These are phyloP conservation scores for Leucopsar rothschildi DNA, from an alignment of 2,113 vertebrate species.

Conservation along the genomic window DNA sequence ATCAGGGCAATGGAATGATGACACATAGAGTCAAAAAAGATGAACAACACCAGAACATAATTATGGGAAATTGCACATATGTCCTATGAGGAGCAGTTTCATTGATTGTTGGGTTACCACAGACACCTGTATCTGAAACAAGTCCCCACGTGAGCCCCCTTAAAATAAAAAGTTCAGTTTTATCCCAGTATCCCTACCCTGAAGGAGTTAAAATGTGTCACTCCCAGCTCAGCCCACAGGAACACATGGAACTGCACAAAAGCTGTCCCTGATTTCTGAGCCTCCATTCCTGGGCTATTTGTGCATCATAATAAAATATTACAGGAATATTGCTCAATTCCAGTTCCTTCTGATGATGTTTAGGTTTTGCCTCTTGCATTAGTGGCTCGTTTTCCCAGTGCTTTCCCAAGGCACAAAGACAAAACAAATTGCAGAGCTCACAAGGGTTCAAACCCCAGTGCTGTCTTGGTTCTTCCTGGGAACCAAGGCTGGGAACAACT, in stretches of 20 bases:
- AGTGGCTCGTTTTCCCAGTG: neutral
- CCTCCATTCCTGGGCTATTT: neutral
- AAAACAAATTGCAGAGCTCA: neutral
- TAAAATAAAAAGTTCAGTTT: neutral
- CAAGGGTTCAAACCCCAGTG: neutral
- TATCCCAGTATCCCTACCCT: neutral
- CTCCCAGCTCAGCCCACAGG: neutral
- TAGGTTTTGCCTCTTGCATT: neutral
- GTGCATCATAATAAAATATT: neutral
- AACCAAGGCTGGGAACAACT: neutral
- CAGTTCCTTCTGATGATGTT: neutral
- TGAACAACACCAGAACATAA: neutral
- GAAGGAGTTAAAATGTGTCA: rapidly evolving
- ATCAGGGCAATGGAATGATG: neutral
- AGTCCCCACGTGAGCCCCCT: neutral
- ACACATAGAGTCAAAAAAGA: neutral
- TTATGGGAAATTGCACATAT: neutral
- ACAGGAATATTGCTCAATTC: neutral
- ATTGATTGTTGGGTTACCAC: neutral
- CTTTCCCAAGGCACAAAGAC: neutral
- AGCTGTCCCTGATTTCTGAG: rapidly evolving
- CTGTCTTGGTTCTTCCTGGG: neutral
- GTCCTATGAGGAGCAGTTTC: neutral
- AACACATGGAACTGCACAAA: neutral
- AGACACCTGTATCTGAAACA: neutral